Evolutionary conservation across 2,888 invertebrate species (phyloP), one percentile per base, ranked within the genome.

Genomic region (Drosophila maculinotata): DNA sequence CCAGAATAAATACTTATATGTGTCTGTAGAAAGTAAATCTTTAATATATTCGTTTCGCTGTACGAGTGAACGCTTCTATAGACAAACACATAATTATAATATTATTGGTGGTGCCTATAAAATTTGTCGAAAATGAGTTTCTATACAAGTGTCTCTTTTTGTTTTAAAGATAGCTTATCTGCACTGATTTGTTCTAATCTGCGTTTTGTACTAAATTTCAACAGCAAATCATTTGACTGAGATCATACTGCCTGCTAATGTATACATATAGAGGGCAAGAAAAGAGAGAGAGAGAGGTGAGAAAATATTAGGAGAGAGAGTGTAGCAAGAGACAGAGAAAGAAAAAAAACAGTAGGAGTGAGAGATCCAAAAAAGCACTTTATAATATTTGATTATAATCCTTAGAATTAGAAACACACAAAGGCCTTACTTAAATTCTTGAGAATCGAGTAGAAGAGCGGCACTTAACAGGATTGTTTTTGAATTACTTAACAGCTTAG

Each of bases 131-230:
- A 45, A 8, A 17, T 44, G 9, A 44, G 6, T 42, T 15, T 10
- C 17, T 5, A 4, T 30, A 12, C 9, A n/a, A 42, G 15, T 42
- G n/a, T 42, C 15, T 17, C 7, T 28, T 44, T 2, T 17, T 2
- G 1, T 15, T 12, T 30, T 12, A 45, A 20, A 45, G 20, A 31
- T 45, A 31, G 31, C 20, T 45, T 45, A 45, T 45, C 45, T 31
- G 4, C 12, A 20, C 20, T 45, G 12, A 45, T 17, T 45, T 15
- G 17, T 3, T 38, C 5, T 17, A 20, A 26, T 14, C 26, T 15
- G 15, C 8, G 10, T 42, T 42, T 28, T 15, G 3, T 30, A 6
- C 17, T 17, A 6, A 45, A 5, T 30, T 30, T 45, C 2, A 30
- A 30, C 12, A 2, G n/a, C 15, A 30, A 28, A 44, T 9, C 14